A percentile compares a stretch with the other conserved stretches of the same genome.
Evolutionary conservation across 2,113 vertebrate species (phyloP).

Genomic region (Sebastes fasciatus): DNA sequence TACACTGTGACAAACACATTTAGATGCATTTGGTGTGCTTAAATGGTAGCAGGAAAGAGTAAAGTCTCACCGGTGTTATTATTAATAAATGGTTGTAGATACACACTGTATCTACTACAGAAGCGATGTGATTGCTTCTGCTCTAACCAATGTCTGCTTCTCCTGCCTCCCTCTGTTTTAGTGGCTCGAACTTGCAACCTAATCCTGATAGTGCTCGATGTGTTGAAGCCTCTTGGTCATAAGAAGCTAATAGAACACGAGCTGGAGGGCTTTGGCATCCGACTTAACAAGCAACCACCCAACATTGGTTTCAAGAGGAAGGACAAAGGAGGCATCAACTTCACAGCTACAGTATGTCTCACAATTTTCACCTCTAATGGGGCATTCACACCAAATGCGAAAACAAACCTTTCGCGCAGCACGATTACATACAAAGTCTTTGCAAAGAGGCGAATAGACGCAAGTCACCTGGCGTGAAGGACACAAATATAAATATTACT

Average conservation of each 20-base stretch:
- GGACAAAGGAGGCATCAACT: constrained; percentile 99
- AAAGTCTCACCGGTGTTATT: neutral
- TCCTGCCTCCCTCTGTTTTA: constrained; percentile 57
- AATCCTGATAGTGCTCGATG: constrained; percentile 97
- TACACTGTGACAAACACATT: neutral
- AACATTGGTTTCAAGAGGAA: constrained; percentile 99
- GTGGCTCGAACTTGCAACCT: constrained; percentile 99
- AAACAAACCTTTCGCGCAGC: too few relatives aligned
- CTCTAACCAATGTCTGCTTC: neutral
- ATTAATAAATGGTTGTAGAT: neutral
- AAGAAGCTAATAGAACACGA: constrained; percentile 99
- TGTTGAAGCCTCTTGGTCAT: constrained; percentile 96
- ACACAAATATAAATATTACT: too few relatives aligned
- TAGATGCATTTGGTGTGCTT: neutral
- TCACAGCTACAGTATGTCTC: constrained; percentile 91
- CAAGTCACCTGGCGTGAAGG: too few relatives aligned
- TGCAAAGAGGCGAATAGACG: too few relatives aligned
- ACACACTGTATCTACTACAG: neutral
- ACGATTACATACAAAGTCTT: too few relatives aligned
- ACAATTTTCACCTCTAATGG: neutral
- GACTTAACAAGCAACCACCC: constrained; percentile 95
- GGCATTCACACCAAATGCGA: too few relatives aligned
- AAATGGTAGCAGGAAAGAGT: neutral
- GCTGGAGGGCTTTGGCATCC: constrained; percentile 97
- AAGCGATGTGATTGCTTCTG: neutral